Evolutionary conservation across 1,140 invertebrate species (phyloP).

Genomic region (Portunus trituberculatus): DNA sequence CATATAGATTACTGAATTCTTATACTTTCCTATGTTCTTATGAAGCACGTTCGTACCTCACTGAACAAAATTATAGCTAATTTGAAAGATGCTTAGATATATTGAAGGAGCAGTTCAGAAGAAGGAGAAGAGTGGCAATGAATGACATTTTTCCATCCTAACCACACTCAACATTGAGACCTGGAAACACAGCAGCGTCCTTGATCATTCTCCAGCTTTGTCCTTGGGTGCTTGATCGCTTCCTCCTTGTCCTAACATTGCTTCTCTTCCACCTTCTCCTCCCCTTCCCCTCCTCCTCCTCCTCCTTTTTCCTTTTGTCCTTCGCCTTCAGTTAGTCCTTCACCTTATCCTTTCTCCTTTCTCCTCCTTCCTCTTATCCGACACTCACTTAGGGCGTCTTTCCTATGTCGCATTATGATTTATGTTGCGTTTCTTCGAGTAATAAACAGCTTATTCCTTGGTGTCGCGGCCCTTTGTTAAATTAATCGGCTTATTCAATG

Average conservation of each 20-base stretch:
- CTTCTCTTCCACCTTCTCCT: neutral
- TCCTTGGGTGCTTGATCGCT: neutral
- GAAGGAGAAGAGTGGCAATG: too few species aligned
- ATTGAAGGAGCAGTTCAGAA: too few species aligned
- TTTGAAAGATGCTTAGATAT: too few species aligned
- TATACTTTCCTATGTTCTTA: too few species aligned
- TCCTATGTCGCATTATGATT: neutral
- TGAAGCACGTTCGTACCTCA: too few species aligned
- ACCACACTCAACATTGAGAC: too few species aligned
- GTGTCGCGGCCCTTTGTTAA: neutral
- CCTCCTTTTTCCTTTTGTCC: neutral
- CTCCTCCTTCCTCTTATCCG: neutral
- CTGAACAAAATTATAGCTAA: too few species aligned
- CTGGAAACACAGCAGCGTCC: neutral
- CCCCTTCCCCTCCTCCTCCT: neutral
- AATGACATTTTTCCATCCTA: too few species aligned
- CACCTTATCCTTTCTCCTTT: neutral
- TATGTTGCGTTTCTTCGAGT: neutral
- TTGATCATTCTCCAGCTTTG: neutral
- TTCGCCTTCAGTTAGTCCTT: neutral
- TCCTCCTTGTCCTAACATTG: neutral
- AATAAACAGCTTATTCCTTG: neutral
- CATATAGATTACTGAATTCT: too few species aligned
- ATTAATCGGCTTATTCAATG: neutral
- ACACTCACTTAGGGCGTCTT: neutral